Conservation (phyloP, 2,888 invertebrate genomes). For the Chymomyza fuscimana region DNA sequence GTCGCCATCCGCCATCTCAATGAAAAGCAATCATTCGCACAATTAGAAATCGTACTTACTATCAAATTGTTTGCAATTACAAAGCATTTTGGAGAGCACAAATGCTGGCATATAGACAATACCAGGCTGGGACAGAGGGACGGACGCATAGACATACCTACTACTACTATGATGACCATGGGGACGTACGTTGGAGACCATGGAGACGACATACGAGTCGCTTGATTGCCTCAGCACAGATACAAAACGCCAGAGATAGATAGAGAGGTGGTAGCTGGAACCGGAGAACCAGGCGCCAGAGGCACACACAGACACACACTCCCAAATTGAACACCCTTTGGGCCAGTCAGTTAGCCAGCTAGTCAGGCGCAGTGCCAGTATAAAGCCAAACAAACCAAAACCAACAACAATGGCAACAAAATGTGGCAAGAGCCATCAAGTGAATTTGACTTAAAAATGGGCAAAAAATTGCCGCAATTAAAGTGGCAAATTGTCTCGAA, state of each 20-base stretch:
- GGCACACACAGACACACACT: conserved; percentile 22
- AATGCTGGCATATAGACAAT: conserved; percentile 5
- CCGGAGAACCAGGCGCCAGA: conserved; percentile 17
- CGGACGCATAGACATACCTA: not conserved
- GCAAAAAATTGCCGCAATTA: conserved; percentile 76
- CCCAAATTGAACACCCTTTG: conserved; percentile 41
- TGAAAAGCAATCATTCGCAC: conserved; percentile 68
- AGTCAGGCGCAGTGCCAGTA: conserved; percentile 19
- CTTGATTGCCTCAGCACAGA: conserved; percentile 1
- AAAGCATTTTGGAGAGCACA: conserved; percentile 58
- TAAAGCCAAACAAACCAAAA: conserved; percentile 45
- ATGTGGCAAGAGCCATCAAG: conserved; percentile 53
- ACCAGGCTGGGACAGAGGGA: conserved; percentile 8
- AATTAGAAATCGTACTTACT: conserved; percentile 70
- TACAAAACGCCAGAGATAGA: not conserved
- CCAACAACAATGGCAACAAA: conserved; percentile 43
- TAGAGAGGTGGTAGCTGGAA: not conserved
- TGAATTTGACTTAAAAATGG: conserved; percentile 71
- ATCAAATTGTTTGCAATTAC: conserved; percentile 70
- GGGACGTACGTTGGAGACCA: not conserved
- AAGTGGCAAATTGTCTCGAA: conserved; percentile 77
- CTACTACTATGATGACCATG: conserved; percentile 19
- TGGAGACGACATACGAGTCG: conserved; percentile 3
- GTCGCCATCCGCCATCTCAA: conserved; percentile 15
- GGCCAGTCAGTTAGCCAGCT: conserved; percentile 28